Evolutionary conservation across 2,888 invertebrate genomes (phyloP).

Genomic region (Polylopha cassiicola): DNA sequence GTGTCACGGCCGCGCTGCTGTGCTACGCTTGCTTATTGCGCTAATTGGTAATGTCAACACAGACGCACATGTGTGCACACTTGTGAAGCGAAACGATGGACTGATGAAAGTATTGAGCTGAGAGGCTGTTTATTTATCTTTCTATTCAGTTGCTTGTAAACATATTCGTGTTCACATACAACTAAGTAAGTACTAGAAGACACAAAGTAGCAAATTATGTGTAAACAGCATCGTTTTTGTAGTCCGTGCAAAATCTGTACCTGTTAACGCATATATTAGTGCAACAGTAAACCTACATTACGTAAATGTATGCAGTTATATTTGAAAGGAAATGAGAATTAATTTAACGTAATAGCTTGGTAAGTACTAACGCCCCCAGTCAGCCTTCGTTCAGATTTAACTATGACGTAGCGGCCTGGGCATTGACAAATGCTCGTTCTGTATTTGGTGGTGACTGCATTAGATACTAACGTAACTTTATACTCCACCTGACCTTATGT

Average conservation of each 20-base stretch:
- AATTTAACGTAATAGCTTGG: conserved; percentile 64
- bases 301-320: conserved; percentile 47
- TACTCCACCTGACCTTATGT: conserved; percentile 47
- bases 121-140: too few species aligned
- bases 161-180: too few species aligned
- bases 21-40: conserved; percentile 43
- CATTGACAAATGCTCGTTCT: conserved; percentile 54
- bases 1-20: conserved; percentile 62
- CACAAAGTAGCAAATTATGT: too few species aligned
- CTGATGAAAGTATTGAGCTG: too few species aligned
- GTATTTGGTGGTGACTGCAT: conserved; percentile 64
- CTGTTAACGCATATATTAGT: too few species aligned
- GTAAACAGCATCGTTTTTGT: too few species aligned
- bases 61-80: conserved; percentile 35
- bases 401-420: conserved; percentile 57
- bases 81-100: too few species aligned
- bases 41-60: conserved; percentile 65
- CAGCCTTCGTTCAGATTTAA: conserved; percentile 69
- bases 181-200: too few species aligned
- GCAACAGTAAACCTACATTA: background rate
- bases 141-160: too few species aligned
- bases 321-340: conserved; percentile 69
- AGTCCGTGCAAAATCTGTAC: too few species aligned
- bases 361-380: conserved; percentile 63
- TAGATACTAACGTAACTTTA: conserved; percentile 52